phyloP scores from a whole-genome alignment of 2,888 invertebrate genomes.

The Cryptus viduatorius region DNA sequence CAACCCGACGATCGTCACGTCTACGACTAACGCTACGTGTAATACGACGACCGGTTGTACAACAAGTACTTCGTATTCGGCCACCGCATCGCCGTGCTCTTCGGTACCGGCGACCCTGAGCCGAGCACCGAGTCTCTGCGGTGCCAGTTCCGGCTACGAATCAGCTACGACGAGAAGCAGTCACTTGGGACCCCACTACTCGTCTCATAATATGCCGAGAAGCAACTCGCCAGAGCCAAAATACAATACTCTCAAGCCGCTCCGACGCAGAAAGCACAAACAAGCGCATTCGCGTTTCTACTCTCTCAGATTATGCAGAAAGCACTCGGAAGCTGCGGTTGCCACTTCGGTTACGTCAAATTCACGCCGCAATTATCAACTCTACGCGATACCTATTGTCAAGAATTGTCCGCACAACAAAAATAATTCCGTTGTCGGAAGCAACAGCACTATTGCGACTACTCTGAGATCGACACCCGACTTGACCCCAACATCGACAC shows the following conservation, averaged over 20 bases:
- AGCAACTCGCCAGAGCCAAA: slow-evolving; percentile 82
- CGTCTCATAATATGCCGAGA: slow-evolving; percentile 82
- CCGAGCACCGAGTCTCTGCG: slow-evolving; percentile 79
- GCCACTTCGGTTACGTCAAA: slow-evolving; percentile 61
- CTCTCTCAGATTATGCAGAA: slow-evolving; percentile 79
- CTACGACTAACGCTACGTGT: slow-evolving; percentile 7
- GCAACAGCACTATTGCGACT: slow-evolving; percentile 76
- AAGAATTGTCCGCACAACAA: slow-evolving; percentile 80
- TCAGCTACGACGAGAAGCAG: slow-evolving; percentile 84
- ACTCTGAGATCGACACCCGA: slow-evolving; percentile 72
- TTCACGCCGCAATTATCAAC: slow-evolving; percentile 77
- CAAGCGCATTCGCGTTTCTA: slow-evolving; percentile 77
- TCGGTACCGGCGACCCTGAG: slow-evolving; percentile 76
- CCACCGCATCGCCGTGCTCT: slow-evolving; percentile 77
- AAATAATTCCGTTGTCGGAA: slow-evolving; percentile 65
- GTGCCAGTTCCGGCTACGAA: slow-evolving; percentile 85
- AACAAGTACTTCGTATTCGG: slow-evolving; percentile 76
- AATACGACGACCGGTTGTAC: slow-evolving; percentile 33
- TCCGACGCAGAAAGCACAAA: slow-evolving; percentile 80
- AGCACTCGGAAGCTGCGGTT: slow-evolving; percentile 75
- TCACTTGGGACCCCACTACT: slow-evolving; percentile 83
- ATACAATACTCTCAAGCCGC: slow-evolving; percentile 82
- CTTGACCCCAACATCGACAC: slow-evolving; percentile 70
- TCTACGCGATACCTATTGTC: slow-evolving; percentile 82
- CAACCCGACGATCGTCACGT: background rate